A percentile compares a stretch with the other conserved stretches of the same genome.
These are phyloP conservation scores for human DNA, from an alignment of 2,113 vertebrate genomes.

Conservation along the genomic window GRCh38 chr17:29645501-29646000, in stretches of 20 bases:
- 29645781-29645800: conserved; percentile 68
- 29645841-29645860: conserved; percentile 71
- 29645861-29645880: conserved; percentile 55
- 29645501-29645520: conserved; percentile 67
- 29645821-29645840: conserved; percentile 79
- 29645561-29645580: conserved; percentile 73
- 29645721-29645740: conserved; percentile 64
- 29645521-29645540: conserved; percentile 76
- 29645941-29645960: conserved; percentile 73
- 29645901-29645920: conserved; percentile 64
- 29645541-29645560: conserved; percentile 73
- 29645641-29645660: conserved; percentile 58
- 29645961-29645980: conserved; percentile 69
- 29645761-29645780: conserved; percentile 70
- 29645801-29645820: conserved; percentile 80
- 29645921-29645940: conserved; percentile 72
- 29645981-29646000: conserved; percentile 69
- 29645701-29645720: conserved; percentile 74
- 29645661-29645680: conserved; percentile 74
- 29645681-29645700: conserved; percentile 66
- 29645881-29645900: conserved; percentile 71
- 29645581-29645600: conserved; percentile 76
- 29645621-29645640: conserved; percentile 73
- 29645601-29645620: conserved; percentile 62
- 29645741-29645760: conserved; percentile 73